phyloP scores from a whole-genome alignment of 2,797 vertebrate genomes.

The Oophaga sylvatica region DNA sequence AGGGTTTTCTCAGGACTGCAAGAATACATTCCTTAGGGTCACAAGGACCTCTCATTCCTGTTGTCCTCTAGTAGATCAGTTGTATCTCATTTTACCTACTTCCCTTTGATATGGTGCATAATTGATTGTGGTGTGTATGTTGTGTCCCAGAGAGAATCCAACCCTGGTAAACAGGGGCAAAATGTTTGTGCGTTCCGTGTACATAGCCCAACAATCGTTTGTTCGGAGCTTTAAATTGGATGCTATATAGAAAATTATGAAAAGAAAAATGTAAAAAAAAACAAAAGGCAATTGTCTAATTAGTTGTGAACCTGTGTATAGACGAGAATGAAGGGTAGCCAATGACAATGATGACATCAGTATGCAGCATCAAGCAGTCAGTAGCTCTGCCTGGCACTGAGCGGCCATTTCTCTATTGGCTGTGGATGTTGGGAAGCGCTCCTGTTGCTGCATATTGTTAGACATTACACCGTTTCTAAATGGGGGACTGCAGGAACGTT shows the following conservation, averaged over 20 bases:
- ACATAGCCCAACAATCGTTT: background rate
- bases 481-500: background rate
- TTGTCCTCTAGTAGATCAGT: conserved; percentile 43
- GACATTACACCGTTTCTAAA: background rate
- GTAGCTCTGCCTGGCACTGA: background rate
- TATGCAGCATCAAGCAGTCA: background rate
- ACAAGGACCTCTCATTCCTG: conserved; percentile 18
- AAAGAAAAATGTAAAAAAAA: background rate
- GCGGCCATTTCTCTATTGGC: background rate
- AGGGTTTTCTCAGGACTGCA: conserved; percentile 56
- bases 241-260: background rate
- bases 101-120: conserved; percentile 59
- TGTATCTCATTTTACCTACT: conserved; percentile 43
- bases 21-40: conserved; percentile 50
- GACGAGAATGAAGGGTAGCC: background rate
- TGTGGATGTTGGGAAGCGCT: background rate
- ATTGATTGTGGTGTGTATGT: conserved; percentile 55
- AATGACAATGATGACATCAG: background rate
- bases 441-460: conserved; percentile 3
- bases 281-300: conserved; percentile 1
- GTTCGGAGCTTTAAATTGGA: background rate
- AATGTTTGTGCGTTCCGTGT: conserved; percentile 10
- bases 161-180: conserved; percentile 2
- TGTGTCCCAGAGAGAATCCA: conserved; percentile 48
- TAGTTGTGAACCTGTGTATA: conserved; percentile 1